A percentile compares a stretch with the other conserved stretches of the same genome.
Evolutionary conservation across 2,113 vertebrate species (phyloP).

Genomic region (Anhinga rufa): DNA sequence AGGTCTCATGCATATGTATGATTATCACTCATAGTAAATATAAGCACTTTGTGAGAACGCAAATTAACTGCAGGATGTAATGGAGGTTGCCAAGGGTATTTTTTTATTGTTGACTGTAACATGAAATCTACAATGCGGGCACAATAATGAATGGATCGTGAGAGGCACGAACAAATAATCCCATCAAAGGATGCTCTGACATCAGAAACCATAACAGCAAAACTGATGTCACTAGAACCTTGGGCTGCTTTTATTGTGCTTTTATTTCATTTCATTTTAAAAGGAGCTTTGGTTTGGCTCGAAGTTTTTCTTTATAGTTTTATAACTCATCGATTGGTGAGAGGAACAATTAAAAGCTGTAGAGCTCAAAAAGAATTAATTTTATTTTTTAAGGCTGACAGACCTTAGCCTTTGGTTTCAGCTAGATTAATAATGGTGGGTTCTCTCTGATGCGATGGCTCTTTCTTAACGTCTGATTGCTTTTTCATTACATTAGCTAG

Average conservation of each 20-base stretch:
- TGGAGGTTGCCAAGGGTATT: constrained; percentile 41
- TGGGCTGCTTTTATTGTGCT: not conserved
- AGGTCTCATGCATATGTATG: constrained; percentile 65
- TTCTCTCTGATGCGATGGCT: not conserved
- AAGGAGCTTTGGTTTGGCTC: not conserved
- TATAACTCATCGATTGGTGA: not conserved
- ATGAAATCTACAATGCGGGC: not conserved
- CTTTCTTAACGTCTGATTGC: not conserved
- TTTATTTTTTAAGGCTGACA: constrained; percentile 13
- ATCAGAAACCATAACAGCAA: constrained; percentile 4
- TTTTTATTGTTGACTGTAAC: constrained; percentile 29
- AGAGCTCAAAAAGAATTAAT: not conserved
- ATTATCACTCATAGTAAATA: constrained; percentile 56
- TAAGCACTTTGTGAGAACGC: not conserved
- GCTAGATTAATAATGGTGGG: not conserved
- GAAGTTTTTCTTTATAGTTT: not conserved
- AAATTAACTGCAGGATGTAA: constrained; percentile 53
- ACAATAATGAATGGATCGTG: not conserved
- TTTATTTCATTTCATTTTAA: not conserved
- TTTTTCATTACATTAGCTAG: not conserved
- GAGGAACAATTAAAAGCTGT: constrained; percentile 7
- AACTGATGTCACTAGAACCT: not conserved
- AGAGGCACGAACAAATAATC: constrained; percentile 20
- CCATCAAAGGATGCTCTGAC: not conserved
- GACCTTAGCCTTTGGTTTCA: not conserved